Base-by-base conservation (phyloP, 2,888 invertebrate genomes). In the Platycheirus albimanus region DNA sequence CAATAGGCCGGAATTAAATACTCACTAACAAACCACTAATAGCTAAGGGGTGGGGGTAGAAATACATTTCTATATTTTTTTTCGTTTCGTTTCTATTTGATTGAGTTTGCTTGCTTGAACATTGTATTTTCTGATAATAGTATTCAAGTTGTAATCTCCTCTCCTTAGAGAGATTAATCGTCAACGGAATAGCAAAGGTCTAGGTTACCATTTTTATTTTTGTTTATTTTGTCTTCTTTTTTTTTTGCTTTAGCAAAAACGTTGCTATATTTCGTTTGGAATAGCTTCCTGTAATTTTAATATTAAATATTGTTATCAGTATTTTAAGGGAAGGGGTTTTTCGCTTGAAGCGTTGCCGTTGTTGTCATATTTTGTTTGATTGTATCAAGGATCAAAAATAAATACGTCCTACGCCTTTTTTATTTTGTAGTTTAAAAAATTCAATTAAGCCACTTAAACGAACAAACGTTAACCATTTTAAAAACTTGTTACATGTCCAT, bases 171-270 rank as follows among this genome's bases (percentile, higher is more conserved):
- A 80, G 75, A 77, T 72, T 81, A 77, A 81, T 81, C 81, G 47
- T 36, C 67, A 77, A 77, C 67, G 43, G 54, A 77, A 77, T 77
- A 49, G 17, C 81, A 81, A 81, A 77, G 81, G 81, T 81, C 81
- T 81, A 81, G 81, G 81, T 77, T 72, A 71, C 15, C 54, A 63
- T 67, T 72, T 54, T 56, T n/a, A 72, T 63, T 71, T 72, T 77
- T 45, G 72, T 81, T 77, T 77, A 54, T 81, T 80, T n/a, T n/a
- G n/a, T n/a, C n/a, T n/a, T n/a, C n/a, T n/a, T n/a, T n/a, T n/a
- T n/a, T n/a, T n/a, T 66, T 64, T 71, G 54, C 52, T 71, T 30
- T n/a, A 45, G 19, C 30, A 30, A 45, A 33, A 33, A 8, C 6
- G 1, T 33, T 33, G 30, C 30, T 8, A 33, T 33, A 15, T 30